Base-by-base conservation (phyloP, 1,140 invertebrate species). In the Anoplophora glabripennis region DNA sequence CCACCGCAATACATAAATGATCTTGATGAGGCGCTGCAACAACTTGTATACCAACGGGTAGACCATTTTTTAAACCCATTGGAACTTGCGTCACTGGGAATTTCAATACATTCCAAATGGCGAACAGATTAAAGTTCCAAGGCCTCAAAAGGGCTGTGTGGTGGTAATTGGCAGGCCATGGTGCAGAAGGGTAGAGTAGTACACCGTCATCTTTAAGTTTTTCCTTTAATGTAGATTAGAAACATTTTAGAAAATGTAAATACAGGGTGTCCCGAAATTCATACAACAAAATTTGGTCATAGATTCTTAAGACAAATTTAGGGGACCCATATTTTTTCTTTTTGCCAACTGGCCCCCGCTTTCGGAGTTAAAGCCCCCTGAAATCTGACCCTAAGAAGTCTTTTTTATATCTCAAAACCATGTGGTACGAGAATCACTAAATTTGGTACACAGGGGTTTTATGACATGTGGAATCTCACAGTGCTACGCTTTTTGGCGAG, bases 121-220 rank as follows among this genome's bases (percentile, higher is more conserved):
- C 88, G 75, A 91, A 94, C 74, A 96, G 94, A 7, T 85, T 81
- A 76, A 95, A 96, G 77, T 97, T 96, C 70, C 84, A 90, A 1
- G 92, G 88, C 49, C 89, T 84, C 2, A 93, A 77, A 61, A 93
- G 81, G 35, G 89, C 82, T 44, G 89, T 83, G 71, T 89, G 88
- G 77, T 97, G 94, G 72, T 93, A 92, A 5, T 86, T 88, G 1
- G 94, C 93, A n/a, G 89, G 77, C 14, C 80, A 81, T 0, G 94
- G 92, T 57, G 88, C 86, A 1, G 89, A 87, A 17, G 94, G 93
- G 75, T 90, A 96, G 35, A 98, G 70, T 3, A 98, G 77, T 7
- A 98, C 84, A 0, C 90, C 92, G 76, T 94, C 82, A 3, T 87
- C 77, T 12, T 87, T 85, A 10, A 96, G 78, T 52, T 88, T 75